Conservation (phyloP, 2,797 vertebrate species). For the Buphagus erythrorhynchus region DNA sequence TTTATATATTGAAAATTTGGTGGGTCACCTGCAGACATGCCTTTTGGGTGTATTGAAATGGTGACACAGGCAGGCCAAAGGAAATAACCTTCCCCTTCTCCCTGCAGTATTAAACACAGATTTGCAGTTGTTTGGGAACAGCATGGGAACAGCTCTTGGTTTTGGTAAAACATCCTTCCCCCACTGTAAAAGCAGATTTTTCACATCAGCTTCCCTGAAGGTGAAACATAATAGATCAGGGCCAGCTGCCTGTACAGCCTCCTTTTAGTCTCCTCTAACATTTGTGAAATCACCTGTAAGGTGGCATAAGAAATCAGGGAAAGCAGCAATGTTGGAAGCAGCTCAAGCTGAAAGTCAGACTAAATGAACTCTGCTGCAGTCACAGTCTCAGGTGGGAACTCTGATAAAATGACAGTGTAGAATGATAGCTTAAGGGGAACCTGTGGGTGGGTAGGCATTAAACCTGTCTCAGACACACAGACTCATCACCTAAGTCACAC, state of each 20-base stretch:
- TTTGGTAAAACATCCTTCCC: background rate
- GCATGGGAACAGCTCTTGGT: background rate
- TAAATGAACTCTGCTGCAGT: background rate
- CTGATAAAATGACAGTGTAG: conserved; percentile 64
- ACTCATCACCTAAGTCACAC: conserved; percentile 58
- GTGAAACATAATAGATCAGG: background rate
- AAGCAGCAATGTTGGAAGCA: conserved; percentile 20
- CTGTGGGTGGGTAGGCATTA: conserved; percentile 67
- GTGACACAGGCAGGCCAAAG: background rate
- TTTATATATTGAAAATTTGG: background rate
- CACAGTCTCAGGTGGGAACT: conserved; percentile 57
- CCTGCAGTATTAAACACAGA: background rate
- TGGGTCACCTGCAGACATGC: background rate
- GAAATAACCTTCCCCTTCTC: background rate
- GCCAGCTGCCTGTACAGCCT: background rate
- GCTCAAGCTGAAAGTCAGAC: conserved; percentile 32
- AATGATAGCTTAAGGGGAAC: conserved; percentile 72
- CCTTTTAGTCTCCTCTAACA: background rate
- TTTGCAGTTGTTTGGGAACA: background rate
- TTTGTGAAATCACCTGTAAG: background rate
- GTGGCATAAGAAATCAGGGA: background rate
- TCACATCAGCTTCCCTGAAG: background rate
- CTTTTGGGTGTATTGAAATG: background rate
- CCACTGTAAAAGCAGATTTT: background rate
- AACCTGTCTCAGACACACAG: conserved; percentile 65